Percentiles rank a stretch among this genome's conserved stretches.
Evolutionary conservation across 1,140 invertebrate genomes (phyloP).

Genomic region (Leptoteleia sp.): DNA sequence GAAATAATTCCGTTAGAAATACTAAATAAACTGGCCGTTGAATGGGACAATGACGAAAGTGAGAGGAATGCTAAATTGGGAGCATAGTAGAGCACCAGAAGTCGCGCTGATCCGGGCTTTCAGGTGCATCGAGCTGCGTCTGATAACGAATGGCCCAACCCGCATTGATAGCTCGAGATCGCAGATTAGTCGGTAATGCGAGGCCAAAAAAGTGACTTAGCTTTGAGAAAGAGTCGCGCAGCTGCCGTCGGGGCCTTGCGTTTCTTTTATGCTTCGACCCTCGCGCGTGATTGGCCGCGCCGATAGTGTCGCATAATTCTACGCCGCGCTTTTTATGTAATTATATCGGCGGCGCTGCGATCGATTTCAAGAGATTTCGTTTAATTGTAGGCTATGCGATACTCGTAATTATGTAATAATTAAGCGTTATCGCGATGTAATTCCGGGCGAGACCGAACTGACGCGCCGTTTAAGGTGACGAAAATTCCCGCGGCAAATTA

Average conservation of each 20-base stretch:
- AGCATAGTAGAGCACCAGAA: not conserved
- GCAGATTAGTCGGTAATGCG: slow-evolving; percentile 54
- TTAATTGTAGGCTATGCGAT: slow-evolving; percentile 35
- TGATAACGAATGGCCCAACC: slow-evolving; percentile 46
- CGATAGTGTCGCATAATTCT: slow-evolving; percentile 29
- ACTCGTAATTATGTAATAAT: slow-evolving; percentile 28
- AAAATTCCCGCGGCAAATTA: slow-evolving; percentile 13
- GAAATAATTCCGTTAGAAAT: no score
- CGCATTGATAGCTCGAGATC: slow-evolving; percentile 58
- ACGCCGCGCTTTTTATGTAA: slow-evolving; percentile 29
- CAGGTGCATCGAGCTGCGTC: slow-evolving; percentile 36
- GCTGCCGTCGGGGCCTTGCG: slow-evolving; percentile 26
- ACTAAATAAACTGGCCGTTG: no score
- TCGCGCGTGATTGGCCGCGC: slow-evolving; percentile 40
- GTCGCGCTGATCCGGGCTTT: slow-evolving; percentile 33
- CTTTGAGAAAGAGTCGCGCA: slow-evolving; percentile 34
- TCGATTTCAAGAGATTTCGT: slow-evolving; percentile 43
- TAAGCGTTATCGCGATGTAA: slow-evolving; percentile 8
- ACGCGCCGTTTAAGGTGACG: slow-evolving; percentile 15
- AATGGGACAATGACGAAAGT: no score
- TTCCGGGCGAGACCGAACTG: slow-evolving; percentile 5
- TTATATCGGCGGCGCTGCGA: slow-evolving; percentile 22
- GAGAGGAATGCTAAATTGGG: no score
- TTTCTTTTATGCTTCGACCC: slow-evolving; percentile 47
- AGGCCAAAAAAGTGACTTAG: slow-evolving; percentile 48